Evolutionary conservation across 2,797 vertebrate genomes (phyloP).

Genomic region (Epinephelus malabaricus): DNA sequence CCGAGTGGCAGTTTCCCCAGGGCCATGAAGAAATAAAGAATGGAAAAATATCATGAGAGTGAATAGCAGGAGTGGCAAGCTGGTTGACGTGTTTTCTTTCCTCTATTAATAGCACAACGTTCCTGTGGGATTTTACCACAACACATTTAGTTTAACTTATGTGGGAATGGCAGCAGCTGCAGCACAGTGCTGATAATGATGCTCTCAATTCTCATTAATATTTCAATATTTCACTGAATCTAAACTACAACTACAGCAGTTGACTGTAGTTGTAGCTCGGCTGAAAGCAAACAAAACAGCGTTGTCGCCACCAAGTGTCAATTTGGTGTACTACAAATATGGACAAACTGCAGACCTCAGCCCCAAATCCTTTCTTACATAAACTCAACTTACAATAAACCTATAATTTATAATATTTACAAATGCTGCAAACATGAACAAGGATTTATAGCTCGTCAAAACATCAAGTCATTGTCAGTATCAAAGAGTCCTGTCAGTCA

Average conservation of each 20-base stretch:
- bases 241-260: neutral
- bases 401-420: neutral
- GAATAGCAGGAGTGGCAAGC: conserved; percentile 15
- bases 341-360: neutral
- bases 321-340: conserved; percentile 32
- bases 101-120: neutral
- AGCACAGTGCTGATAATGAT: neutral
- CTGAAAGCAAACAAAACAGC: conserved; percentile 3
- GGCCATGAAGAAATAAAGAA: conserved; percentile 16
- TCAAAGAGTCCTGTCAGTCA: neutral
- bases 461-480: neutral
- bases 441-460: neutral
- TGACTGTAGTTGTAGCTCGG: neutral
- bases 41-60: conserved; percentile 19
- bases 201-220: neutral
- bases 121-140: neutral
- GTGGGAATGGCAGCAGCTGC: neutral
- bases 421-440: neutral
- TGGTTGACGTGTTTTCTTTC: conserved; percentile 6
- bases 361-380: too few relatives aligned
- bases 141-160: neutral
- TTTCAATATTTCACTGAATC: neutral
- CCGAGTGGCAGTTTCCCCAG: neutral
- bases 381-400: too few relatives aligned
- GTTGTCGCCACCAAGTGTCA: conserved; percentile 61